These are phyloP conservation scores for Drosophila suboccidentalis DNA, from an alignment of 2,888 invertebrate species.

Conservation along the genomic window DNA sequence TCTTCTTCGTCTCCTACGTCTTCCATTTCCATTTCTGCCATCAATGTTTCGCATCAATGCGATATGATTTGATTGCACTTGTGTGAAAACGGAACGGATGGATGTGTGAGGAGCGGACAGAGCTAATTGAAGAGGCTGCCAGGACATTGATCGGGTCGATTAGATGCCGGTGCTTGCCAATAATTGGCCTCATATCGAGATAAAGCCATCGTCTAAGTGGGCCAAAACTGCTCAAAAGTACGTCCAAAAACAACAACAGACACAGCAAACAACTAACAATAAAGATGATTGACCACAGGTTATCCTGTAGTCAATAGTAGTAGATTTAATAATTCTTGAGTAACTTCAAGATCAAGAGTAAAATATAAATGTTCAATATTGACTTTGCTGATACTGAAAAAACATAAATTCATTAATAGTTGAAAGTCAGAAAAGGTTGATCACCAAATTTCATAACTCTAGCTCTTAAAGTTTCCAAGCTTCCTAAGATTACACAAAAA, in stretches of 20 bases:
- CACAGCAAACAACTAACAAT: neutral
- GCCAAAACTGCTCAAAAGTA: constrained; percentile 29
- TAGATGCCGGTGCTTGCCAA: constrained; percentile 51
- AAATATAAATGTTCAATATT: no score
- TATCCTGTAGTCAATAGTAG: neutral
- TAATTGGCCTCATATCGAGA: constrained; percentile 75
- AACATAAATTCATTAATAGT: no score
- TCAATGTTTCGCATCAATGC: constrained; percentile 59
- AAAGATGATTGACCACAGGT: neutral
- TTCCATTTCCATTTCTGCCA: constrained; percentile 15
- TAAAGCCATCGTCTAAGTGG: constrained; percentile 47
- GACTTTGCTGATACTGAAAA: no score
- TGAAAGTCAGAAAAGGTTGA: neutral
- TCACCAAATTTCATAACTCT: neutral
- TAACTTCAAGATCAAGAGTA: no score
- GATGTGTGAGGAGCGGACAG: constrained; percentile 43
- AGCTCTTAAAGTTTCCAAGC: neutral
- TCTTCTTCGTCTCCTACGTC: neutral
- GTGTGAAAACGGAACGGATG: constrained; percentile 38
- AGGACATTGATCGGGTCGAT: constrained; percentile 59
- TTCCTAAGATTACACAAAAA: neutral
- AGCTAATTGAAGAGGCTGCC: constrained; percentile 66
- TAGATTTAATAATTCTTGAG: no score
- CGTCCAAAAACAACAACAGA: constrained; percentile 5
- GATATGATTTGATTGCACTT: constrained; percentile 76